Evolutionary conservation across 2,113 vertebrate genomes (phyloP).

Genomic region (Microtus ochrogaster): DNA sequence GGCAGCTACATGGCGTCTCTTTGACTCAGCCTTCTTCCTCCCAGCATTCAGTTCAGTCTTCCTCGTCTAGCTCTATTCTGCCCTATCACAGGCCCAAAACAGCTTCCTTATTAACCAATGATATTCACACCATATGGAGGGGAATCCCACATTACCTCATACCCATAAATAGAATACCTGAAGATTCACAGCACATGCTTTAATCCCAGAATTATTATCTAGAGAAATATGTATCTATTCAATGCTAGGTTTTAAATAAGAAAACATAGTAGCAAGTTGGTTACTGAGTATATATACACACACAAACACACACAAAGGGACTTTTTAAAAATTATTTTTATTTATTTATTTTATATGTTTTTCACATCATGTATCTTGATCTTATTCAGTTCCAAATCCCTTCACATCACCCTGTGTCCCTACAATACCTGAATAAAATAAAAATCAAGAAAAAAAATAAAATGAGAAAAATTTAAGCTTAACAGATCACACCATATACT

Average conservation of each 20-base stretch:
- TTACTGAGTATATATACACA: background rate
- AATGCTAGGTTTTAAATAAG: constrained; percentile 23
- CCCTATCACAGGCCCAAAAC: too few relatives aligned
- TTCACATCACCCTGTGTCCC: background rate
- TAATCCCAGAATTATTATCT: background rate
- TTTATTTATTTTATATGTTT: background rate
- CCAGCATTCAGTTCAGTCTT: too few relatives aligned
- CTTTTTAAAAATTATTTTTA: background rate
- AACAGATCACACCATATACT: background rate
- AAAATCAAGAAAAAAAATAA: background rate
- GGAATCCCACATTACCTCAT: background rate
- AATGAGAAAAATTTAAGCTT: background rate
- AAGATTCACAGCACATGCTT: background rate
- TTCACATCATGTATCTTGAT: background rate
- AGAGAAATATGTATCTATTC: background rate
- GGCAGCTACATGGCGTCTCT: too few relatives aligned
- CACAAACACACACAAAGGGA: background rate
- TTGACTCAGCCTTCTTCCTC: too few relatives aligned
- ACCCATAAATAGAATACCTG: background rate
- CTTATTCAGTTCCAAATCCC: background rate
- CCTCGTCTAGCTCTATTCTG: too few relatives aligned
- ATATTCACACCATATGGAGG: too few relatives aligned
- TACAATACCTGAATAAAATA: background rate
- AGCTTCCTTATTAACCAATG: too few relatives aligned
- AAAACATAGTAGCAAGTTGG: background rate